A percentile compares a stretch with the other conserved stretches of the same genome.
Conservation (phyloP, 2,888 invertebrate genomes). For the Stramonita haemastoma region DNA sequence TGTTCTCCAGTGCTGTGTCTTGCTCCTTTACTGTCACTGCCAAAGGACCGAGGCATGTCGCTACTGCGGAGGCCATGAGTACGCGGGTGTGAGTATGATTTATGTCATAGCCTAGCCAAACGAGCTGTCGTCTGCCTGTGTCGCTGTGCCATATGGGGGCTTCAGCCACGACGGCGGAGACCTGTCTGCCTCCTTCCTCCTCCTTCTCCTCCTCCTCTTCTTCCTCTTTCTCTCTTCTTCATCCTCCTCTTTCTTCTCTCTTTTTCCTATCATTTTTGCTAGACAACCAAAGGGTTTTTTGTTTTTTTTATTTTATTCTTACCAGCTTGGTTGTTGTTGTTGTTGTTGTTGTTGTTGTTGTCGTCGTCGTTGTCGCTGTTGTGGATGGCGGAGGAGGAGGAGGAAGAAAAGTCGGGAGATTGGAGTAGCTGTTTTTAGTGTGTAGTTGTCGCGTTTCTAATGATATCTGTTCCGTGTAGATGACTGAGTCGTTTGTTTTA, state of each 20-base stretch:
- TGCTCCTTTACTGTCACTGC: neutral
- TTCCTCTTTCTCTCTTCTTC: neutral
- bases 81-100: conserved; percentile 28
- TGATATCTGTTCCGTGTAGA: no score
- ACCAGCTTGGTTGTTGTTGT: neutral
- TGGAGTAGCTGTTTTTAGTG: no score
- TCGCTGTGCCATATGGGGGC: conserved; percentile 18
- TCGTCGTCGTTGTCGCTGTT: no score
- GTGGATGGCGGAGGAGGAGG: no score
- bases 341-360: no score
- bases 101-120: neutral
- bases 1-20: neutral
- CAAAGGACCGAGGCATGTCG: neutral
- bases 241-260: neutral
- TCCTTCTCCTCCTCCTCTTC: neutral
- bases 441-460: no score
- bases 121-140: conserved; percentile 4
- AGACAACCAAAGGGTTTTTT: neutral
- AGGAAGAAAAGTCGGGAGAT: no score
- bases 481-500: no score
- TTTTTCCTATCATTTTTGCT: neutral
- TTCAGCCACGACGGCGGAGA: neutral
- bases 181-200: neutral
- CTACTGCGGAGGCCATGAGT: neutral
- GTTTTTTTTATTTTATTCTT: neutral